Conservation (phyloP, 2,113 vertebrate species). For the Ariopsis seemanni region DNA sequence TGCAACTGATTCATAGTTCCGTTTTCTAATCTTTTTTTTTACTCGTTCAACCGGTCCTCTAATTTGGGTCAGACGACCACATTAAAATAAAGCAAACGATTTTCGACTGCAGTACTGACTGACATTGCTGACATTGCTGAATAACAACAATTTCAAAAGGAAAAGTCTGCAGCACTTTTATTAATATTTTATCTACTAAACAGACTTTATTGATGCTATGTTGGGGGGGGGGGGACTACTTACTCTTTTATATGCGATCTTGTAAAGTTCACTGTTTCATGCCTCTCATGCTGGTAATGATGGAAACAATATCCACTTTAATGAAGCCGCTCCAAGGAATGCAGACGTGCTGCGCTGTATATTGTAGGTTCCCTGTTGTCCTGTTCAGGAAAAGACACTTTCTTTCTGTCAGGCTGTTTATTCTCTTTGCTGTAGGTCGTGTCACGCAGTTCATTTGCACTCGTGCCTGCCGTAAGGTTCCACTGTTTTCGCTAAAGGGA, state of each 20-base stretch:
- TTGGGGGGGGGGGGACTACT: background rate
- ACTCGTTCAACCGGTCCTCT: background rate
- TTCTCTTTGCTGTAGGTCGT: background rate
- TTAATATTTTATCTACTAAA: background rate
- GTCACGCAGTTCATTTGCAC: conserved; percentile 47
- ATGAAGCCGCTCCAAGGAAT: conserved; percentile 13
- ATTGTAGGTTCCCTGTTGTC: background rate
- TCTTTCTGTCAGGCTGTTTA: background rate
- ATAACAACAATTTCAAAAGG: background rate
- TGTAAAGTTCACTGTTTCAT: background rate
- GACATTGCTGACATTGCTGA: too few relatives aligned
- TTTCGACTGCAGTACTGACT: background rate
- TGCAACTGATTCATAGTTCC: background rate
- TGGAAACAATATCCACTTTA: background rate
- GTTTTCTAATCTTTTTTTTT: background rate
- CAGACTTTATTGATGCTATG: background rate
- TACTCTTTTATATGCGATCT: background rate
- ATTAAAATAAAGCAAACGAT: background rate
- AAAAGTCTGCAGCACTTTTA: background rate
- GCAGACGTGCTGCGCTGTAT: conserved; percentile 12
- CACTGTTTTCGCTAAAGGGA: conserved; percentile 60
- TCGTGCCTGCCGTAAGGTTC: conserved; percentile 63
- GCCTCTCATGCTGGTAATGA: conserved; percentile 5
- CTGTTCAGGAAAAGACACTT: background rate
- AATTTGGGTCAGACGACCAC: background rate